These are phyloP conservation scores for Chrysotoxum bicinctum DNA, from an alignment of 2,888 invertebrate species.

Conservation along the genomic window DNA sequence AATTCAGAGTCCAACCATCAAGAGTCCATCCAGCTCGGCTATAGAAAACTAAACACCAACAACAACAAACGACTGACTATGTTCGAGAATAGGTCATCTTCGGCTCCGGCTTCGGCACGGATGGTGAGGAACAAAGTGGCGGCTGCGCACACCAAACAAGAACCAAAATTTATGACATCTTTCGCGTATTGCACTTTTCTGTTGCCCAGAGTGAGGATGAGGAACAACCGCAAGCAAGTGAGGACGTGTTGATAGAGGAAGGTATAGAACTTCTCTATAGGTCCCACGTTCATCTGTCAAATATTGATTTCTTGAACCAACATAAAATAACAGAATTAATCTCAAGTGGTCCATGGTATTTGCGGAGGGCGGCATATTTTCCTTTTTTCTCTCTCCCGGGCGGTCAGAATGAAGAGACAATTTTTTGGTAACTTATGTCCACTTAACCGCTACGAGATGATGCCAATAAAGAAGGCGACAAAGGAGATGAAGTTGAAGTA, in stretches of 20 bases:
- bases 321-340: conserved; percentile 73
- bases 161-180: conserved; percentile 67
- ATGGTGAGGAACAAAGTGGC: conserved; percentile 39
- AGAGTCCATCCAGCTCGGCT: neutral
- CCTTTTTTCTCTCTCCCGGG: conserved; percentile 20
- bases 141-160: conserved; percentile 69
- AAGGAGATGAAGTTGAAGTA: conserved; percentile 69
- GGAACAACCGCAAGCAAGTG: neutral
- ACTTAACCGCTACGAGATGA: conserved; percentile 72
- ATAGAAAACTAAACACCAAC: neutral
- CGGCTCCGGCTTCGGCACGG: too few species aligned
- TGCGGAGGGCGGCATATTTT: conserved; percentile 63
- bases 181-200: conserved; percentile 61
- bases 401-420: conserved; percentile 68
- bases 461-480: conserved; percentile 72
- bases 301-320: conserved; percentile 71
- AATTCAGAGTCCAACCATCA: conserved; percentile 51
- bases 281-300: conserved; percentile 64
- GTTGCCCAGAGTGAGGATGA: neutral
- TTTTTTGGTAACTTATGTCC: conserved; percentile 72
- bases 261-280: neutral
- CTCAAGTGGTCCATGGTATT: conserved; percentile 71
- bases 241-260: neutral
- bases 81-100: conserved; percentile 48
- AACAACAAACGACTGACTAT: neutral